These are phyloP conservation scores for Chorisops tibialis DNA, from an alignment of 2,888 invertebrate species.

Conservation along the genomic window DNA sequence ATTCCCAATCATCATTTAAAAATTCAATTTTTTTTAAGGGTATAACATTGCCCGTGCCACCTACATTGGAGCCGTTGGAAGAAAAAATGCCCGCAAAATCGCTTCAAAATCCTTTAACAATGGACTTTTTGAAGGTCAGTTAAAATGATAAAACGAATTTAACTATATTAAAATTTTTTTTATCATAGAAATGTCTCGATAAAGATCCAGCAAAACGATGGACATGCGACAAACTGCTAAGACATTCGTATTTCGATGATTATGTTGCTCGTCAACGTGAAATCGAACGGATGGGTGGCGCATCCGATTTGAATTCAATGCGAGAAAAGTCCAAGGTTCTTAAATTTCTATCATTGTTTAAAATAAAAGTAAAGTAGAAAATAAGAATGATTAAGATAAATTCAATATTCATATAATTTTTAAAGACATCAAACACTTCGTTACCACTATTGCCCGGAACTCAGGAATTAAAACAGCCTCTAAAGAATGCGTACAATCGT, in stretches of 20 bases:
- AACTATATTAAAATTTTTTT: constrained; percentile 27
- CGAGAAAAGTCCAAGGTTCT: constrained; percentile 64
- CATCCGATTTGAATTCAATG: constrained; percentile 60
- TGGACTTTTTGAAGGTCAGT: constrained; percentile 81
- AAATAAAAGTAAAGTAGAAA: constrained; percentile 34
- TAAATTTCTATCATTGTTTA: constrained; percentile 36
- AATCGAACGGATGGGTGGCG: constrained; percentile 39
- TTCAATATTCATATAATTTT: constrained; percentile 26
- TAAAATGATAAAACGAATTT: not conserved
- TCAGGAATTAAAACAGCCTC: constrained; percentile 47
- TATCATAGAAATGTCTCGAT: constrained; percentile 84
- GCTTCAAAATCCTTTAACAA: constrained; percentile 61
- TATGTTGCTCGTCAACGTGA: constrained; percentile 79
- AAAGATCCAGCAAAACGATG: constrained; percentile 89
- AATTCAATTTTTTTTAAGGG: constrained; percentile 58
- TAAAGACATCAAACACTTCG: constrained; percentile 51
- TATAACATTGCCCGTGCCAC: constrained; percentile 87
- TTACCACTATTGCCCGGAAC: constrained; percentile 50
- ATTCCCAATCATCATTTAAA: not conserved
- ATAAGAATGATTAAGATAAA: constrained; percentile 25
- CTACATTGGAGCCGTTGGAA: constrained; percentile 78
- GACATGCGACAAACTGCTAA: constrained; percentile 86
- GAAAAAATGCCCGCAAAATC: constrained; percentile 77
- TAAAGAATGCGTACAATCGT: constrained; percentile 48
- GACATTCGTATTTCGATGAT: constrained; percentile 89